A percentile compares a stretch with the other conserved stretches of the same genome.
phyloP scores from a whole-genome alignment of 2,113 vertebrate species.

The Rhinolophus ferrumequinum region DNA sequence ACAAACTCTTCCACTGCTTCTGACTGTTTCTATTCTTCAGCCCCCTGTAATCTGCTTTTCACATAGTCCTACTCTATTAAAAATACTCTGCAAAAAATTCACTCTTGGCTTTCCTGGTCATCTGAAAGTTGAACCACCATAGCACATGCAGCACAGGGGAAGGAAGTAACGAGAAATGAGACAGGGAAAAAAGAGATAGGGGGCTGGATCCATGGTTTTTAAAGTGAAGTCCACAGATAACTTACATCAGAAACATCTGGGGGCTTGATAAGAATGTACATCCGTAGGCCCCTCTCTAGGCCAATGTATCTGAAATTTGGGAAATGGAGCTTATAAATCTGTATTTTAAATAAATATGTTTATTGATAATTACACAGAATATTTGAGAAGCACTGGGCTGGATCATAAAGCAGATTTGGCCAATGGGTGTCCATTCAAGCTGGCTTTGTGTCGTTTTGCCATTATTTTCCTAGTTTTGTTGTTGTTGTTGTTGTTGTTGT shows the following conservation, averaged over 20 bases:
- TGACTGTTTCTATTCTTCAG: not conserved
- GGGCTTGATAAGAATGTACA: not conserved
- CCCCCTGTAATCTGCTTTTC: not conserved
- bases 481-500: no score
- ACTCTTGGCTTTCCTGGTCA: not conserved
- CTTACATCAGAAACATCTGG: not conserved
- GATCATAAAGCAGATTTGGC: not conserved
- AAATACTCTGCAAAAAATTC: not conserved
- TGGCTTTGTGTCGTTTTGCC: not conserved
- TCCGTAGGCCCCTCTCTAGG: not conserved
- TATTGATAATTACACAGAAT: not conserved
- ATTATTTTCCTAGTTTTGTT: not conserved
- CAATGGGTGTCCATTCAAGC: not conserved
- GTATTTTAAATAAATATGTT: not conserved
- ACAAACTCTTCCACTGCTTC: not conserved
- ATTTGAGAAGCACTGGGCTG: not conserved
- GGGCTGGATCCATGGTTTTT: not conserved
- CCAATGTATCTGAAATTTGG: not conserved
- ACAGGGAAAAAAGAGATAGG: not conserved
- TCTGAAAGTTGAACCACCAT: not conserved
- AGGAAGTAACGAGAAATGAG: not conserved
- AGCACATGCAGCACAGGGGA: rapidly evolving
- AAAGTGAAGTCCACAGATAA: not conserved
- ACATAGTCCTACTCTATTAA: not conserved
- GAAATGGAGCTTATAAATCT: not conserved